Evolutionary conservation across 2,113 vertebrate species (phyloP).

Genomic region (Panthera leo): DNA sequence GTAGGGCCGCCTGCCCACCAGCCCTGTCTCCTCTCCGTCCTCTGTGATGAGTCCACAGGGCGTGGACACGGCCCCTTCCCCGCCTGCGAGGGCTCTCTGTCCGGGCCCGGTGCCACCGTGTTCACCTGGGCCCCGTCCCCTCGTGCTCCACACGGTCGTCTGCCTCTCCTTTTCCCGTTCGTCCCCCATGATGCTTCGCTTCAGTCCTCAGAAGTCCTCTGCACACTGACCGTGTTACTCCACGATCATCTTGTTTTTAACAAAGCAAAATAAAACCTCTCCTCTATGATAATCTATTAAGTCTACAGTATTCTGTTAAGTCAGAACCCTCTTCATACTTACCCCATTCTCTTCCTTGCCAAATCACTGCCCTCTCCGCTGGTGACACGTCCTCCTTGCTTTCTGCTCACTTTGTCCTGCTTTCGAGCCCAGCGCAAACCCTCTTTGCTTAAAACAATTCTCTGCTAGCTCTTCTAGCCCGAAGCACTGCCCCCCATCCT

Average conservation of each 20-base stretch:
- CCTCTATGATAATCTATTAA: not conserved
- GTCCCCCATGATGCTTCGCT: not conserved
- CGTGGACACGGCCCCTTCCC: accelerated
- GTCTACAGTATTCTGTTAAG: not conserved
- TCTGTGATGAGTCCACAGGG: too few species aligned
- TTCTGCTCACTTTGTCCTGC: not conserved
- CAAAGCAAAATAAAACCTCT: not conserved
- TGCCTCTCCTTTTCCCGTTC: accelerated
- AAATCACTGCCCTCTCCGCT: not conserved
- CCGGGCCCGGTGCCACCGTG: not conserved
- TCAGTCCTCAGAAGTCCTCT: not conserved
- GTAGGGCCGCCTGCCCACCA: not conserved
- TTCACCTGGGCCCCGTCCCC: not conserved
- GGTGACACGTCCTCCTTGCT: not conserved
- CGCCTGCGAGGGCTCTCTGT: too few species aligned
- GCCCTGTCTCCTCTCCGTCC: not conserved
- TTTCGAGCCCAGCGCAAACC: not conserved
- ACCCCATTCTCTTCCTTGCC: not conserved
- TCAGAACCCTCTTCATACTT: not conserved
- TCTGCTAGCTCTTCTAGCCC: not conserved
- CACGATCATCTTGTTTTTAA: not conserved
- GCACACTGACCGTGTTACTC: not conserved
- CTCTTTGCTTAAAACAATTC: not conserved
- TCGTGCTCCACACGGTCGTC: not conserved
- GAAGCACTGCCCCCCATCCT: too few species aligned